Conservation (phyloP, 2,113 vertebrate species). For the Camelus dromedarius region DNA sequence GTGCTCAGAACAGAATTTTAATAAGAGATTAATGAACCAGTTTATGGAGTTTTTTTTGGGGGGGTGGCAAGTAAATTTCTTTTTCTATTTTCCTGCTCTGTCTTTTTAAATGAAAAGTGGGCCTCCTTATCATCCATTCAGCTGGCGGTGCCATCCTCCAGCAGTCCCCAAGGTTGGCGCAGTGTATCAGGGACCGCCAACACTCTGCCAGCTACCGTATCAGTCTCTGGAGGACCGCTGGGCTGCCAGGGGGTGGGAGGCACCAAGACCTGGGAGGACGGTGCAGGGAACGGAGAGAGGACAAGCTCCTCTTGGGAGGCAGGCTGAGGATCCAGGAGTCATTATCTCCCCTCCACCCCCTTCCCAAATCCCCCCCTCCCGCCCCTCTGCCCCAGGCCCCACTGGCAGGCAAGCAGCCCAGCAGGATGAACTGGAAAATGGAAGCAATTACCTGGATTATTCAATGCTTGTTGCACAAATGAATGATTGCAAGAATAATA, state of each 20-base stretch:
- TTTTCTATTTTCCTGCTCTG: constrained; percentile 59
- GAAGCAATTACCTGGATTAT: constrained; percentile 78
- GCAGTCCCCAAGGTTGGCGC: neutral
- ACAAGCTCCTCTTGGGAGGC: neutral
- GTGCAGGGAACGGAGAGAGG: neutral
- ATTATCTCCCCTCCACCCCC: neutral
- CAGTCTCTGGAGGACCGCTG: neutral
- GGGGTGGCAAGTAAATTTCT: constrained; percentile 48
- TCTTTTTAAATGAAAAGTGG: constrained; percentile 50
- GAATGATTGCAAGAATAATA: constrained; percentile 75
- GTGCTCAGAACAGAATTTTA: constrained; percentile 65
- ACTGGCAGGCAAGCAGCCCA: constrained; percentile 60
- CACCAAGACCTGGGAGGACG: neutral
- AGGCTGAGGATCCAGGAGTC: neutral
- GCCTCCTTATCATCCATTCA: neutral
- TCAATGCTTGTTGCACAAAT: constrained; percentile 68
- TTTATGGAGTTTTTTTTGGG: neutral
- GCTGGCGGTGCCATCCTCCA: neutral
- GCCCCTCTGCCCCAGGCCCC: neutral
- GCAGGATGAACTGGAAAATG: constrained; percentile 69
- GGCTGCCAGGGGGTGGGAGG: neutral
- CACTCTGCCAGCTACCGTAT: neutral
- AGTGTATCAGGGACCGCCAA: neutral
- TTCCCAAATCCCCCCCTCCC: neutral
- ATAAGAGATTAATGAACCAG: constrained; percentile 75